Evolutionary conservation across 2,888 invertebrate genomes (phyloP).

Genomic region (Marasmarcha lunaedactyla): DNA sequence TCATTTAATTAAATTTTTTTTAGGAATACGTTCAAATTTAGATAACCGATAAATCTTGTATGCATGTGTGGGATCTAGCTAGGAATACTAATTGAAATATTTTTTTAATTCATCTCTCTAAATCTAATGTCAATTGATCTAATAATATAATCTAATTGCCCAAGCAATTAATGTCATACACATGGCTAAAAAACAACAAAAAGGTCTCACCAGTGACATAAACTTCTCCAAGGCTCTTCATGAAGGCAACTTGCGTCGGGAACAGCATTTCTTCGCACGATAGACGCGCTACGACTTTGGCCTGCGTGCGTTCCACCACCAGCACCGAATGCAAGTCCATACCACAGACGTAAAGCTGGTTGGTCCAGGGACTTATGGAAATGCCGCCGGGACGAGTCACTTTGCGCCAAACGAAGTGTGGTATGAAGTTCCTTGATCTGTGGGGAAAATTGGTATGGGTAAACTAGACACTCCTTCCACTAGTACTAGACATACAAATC

Average conservation of each 20-base stretch:
- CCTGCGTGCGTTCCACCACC: slow-evolving; percentile 53
- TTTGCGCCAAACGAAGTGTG: slow-evolving; percentile 68
- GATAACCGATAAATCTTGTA: too few species aligned
- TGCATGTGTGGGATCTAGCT: too few species aligned
- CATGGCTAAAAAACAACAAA: too few species aligned
- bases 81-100: too few species aligned
- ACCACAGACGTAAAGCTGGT: slow-evolving; percentile 72
- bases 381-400: slow-evolving; percentile 77
- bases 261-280: slow-evolving; percentile 71
- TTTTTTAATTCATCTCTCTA: too few species aligned
- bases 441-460: slow-evolving; percentile 3
- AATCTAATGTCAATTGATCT: too few species aligned
- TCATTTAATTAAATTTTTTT: too few species aligned
- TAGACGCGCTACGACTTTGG: slow-evolving; percentile 63
- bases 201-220: slow-evolving; percentile 70
- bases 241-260: slow-evolving; percentile 73
- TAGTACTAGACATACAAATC: too few species aligned
- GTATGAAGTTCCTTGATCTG: slow-evolving; percentile 63
- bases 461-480: too few species aligned
- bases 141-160: too few species aligned
- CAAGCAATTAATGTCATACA: too few species aligned
- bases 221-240: slow-evolving; percentile 65
- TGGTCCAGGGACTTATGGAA: slow-evolving; percentile 73
- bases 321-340: slow-evolving; percentile 75
- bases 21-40: too few species aligned